phyloP scores from a whole-genome alignment of 2,113 vertebrate species.

The Bostrychus sinensis region DNA sequence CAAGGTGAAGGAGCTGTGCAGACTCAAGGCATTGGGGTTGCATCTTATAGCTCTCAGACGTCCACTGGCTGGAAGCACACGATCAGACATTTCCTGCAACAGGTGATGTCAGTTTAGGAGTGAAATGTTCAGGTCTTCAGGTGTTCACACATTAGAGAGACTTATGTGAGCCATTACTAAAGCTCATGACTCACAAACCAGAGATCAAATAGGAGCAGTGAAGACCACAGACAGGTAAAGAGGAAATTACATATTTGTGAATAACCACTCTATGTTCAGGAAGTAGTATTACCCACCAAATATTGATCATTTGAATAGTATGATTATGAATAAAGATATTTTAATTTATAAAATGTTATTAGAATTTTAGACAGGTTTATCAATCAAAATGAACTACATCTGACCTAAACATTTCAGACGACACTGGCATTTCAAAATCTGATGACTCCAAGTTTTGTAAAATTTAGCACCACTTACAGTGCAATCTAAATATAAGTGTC shows the following conservation, averaged over 20 bases:
- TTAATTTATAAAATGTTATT: no score
- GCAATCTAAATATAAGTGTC: slow-evolving; percentile 11
- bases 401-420: background rate
- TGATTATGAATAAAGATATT: no score
- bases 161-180: slow-evolving; percentile 3
- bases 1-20: no score
- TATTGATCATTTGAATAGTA: no score
- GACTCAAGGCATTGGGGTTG: no score
- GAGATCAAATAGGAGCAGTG: slow-evolving; percentile 19
- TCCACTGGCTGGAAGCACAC: no score
- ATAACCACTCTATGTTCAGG: no score
- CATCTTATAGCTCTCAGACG: background rate
- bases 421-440: background rate
- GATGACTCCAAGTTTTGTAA: background rate
- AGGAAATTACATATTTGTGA: no score
- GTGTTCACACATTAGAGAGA: slow-evolving; percentile 22
- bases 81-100: slow-evolving; percentile 19
- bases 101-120: slow-evolving; percentile 32
- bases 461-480: slow-evolving; percentile 4
- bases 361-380: no score
- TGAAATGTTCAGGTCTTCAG: slow-evolving; percentile 17
- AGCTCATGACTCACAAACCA: slow-evolving; percentile 27
- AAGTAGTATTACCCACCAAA: no score
- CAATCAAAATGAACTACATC: background rate
- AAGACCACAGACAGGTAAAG: no score